A percentile compares a stretch with the other conserved stretches of the same genome.
These are phyloP conservation scores for Nomada lathburiana DNA, from an alignment of 2,888 invertebrate species.

Conservation along the genomic window DNA sequence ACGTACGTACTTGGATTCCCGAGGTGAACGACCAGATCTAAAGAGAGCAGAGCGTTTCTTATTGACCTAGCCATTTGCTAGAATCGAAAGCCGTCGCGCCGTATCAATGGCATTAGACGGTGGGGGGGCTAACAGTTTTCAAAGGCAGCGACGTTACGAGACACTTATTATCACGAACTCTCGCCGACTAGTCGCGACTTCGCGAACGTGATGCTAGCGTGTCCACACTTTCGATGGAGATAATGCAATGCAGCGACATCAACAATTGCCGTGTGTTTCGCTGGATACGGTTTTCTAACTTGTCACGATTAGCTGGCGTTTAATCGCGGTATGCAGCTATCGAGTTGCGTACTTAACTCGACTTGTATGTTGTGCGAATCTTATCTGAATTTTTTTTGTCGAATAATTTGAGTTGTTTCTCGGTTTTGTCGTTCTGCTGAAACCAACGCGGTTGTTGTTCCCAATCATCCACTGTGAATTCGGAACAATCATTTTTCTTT, in stretches of 20 bases:
- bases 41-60: background rate
- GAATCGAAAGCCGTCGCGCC: conserved; percentile 18
- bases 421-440: no score
- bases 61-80: conserved; percentile 11
- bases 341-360: no score
- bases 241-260: conserved; percentile 19
- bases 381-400: no score
- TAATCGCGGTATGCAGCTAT: background rate
- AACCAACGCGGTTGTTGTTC: no score
- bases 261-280: background rate
- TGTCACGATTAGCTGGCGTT: conserved; percentile 34
- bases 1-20: background rate
- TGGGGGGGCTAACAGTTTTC: conserved; percentile 1
- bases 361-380: no score
- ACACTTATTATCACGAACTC: conserved; percentile 44
- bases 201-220: conserved; percentile 8
- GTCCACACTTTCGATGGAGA: conserved; percentile 49
- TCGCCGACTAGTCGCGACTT: conserved; percentile 20
- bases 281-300: background rate
- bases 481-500: no score
- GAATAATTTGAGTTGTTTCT: no score
- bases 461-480: no score
- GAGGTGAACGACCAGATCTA: conserved; percentile 15
- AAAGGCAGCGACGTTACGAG: conserved; percentile 9
- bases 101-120: conserved; percentile 35